Percentiles rank a stretch among this genome's conserved stretches.
Conservation (phyloP, 2,888 invertebrate genomes). For the Scelioninae gen. 2 region DNA sequence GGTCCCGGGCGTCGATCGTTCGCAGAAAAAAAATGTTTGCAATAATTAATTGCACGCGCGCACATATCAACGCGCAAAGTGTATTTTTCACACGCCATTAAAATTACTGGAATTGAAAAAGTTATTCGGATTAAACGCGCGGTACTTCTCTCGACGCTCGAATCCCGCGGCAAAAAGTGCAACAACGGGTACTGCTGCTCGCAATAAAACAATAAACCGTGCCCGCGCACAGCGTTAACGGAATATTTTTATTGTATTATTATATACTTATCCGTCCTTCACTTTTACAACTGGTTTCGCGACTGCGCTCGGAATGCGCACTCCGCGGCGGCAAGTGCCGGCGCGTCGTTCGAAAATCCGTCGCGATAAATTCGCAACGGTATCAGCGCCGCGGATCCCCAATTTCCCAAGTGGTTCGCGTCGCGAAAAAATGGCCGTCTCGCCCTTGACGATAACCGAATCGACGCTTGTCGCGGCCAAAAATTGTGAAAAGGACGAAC, state of each 20-base stretch:
- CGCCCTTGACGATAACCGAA: too few species aligned
- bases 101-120: too few species aligned
- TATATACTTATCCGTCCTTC: slow-evolving; percentile 22
- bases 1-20: too few species aligned
- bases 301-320: neutral
- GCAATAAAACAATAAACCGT: slow-evolving; percentile 32
- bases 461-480: too few species aligned
- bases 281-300: slow-evolving; percentile 18
- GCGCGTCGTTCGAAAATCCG: neutral
- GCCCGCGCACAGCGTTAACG: neutral
- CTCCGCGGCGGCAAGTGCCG: neutral
- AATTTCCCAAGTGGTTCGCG: slow-evolving; percentile 34
- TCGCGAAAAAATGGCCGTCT: too few species aligned
- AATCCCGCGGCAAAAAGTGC: neutral
- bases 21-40: neutral
- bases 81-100: too few species aligned
- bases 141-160: too few species aligned
- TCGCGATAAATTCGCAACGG: slow-evolving; percentile 26
- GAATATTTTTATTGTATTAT: slow-evolving; percentile 36
- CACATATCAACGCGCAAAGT: too few species aligned
- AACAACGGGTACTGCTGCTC: neutral
- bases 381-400: slow-evolving; percentile 20
- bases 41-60: neutral
- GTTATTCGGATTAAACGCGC: too few species aligned
- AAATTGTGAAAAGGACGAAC: too few species aligned